Conservation (phyloP, 2,888 invertebrate genomes). For the Orthosia gothica region DNA sequence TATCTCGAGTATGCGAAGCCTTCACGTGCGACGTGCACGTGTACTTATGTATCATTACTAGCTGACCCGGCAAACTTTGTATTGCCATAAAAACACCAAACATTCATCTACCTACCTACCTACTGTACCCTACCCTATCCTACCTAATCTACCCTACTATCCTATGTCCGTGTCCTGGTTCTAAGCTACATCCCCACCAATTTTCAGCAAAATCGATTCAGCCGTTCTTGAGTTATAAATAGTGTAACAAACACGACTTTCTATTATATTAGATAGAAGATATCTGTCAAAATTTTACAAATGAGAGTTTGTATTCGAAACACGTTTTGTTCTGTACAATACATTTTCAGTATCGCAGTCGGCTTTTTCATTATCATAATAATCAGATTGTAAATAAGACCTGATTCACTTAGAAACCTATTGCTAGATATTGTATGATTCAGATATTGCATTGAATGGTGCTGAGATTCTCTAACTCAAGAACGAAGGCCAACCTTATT, state of each 20-base stretch:
- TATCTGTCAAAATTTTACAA: constrained; percentile 21
- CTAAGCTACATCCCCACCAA: no score
- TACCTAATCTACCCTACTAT: no score
- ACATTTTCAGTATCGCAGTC: constrained; percentile 9
- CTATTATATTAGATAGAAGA: no score
- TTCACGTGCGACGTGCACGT: constrained; percentile 48
- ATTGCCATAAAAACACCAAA: no score
- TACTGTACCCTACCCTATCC: no score
- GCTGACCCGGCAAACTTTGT: no score
- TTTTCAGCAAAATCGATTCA: no score
- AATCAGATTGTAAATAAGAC: constrained; percentile 29
- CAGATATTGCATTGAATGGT: background rate
- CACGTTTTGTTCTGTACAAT: constrained; percentile 2
- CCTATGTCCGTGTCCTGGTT: no score
- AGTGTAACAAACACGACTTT: no score
- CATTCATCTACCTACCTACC: no score
- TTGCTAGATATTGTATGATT: background rate
- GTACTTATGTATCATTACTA: constrained; percentile 17
- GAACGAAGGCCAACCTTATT: background rate
- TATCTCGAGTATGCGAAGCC: constrained; percentile 18
- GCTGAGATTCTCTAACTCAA: background rate
- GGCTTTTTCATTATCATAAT: constrained; percentile 9
- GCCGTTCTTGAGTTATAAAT: no score
- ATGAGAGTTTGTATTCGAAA: constrained; percentile 19
- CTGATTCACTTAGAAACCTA: background rate